These are phyloP conservation scores for Varanus komodoensis DNA, from an alignment of 2,113 vertebrate genomes.

Conservation along the genomic window DNA sequence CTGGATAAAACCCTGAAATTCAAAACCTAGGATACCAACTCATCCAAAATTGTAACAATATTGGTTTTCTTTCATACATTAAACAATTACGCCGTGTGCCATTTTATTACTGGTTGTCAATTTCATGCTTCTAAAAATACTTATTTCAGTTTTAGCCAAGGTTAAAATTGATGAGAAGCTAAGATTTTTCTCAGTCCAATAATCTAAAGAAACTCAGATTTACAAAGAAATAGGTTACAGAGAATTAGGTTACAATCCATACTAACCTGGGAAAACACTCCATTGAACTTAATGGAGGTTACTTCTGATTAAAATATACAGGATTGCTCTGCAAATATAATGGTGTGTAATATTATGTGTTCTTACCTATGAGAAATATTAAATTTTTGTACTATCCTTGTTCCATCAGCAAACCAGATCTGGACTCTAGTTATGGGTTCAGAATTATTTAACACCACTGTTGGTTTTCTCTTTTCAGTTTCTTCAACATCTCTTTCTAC, in stretches of 20 bases:
- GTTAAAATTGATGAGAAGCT: not conserved
- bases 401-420: slow-evolving; percentile 96
- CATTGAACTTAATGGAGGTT: not conserved
- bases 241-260: not conserved
- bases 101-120: not conserved
- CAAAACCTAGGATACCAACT: not conserved
- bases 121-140: not conserved
- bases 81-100: not conserved
- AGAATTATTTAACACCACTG: slow-evolving; percentile 86
- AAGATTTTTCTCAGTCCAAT: not conserved
- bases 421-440: slow-evolving; percentile 91
- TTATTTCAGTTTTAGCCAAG: not conserved
- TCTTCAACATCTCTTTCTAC: slow-evolving; percentile 81
- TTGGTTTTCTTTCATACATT: not conserved
- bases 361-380: slow-evolving; percentile 92
- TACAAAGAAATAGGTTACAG: not conserved
- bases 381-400: slow-evolving; percentile 93
- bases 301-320: not conserved
- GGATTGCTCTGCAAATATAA: not conserved
- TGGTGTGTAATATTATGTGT: not conserved
- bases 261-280: not conserved
- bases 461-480: slow-evolving; percentile 78
- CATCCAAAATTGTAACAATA: not conserved
- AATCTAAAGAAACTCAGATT: not conserved
- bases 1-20: not conserved